These are phyloP conservation scores for Globia sparganii DNA, from an alignment of 2,888 invertebrate genomes.

Conservation along the genomic window DNA sequence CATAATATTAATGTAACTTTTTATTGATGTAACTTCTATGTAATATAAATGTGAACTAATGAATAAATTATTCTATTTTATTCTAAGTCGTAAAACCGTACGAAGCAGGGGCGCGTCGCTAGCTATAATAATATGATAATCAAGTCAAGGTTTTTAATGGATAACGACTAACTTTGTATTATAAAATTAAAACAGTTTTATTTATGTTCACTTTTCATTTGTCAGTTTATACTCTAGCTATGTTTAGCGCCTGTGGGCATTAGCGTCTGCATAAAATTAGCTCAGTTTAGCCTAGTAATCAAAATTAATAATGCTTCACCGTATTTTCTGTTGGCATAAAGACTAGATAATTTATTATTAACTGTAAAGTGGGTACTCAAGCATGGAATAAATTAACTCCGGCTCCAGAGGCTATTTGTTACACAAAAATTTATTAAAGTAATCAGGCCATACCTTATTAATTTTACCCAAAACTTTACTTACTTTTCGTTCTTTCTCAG, in stretches of 20 bases:
- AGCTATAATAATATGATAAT: background rate
- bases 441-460: constrained; percentile 24
- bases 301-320: constrained; percentile 31
- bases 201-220: background rate
- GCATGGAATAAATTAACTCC: constrained; percentile 45
- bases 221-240: background rate
- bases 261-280: constrained; percentile 28
- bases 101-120: background rate
- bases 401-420: constrained; percentile 28
- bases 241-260: background rate
- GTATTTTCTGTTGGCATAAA: constrained; percentile 41
- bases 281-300: constrained; percentile 31
- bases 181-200: constrained; percentile 6
- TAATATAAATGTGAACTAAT: too few species aligned
- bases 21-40: too few species aligned
- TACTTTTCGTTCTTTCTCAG: constrained; percentile 4
- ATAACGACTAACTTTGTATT: background rate
- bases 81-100: too few species aligned
- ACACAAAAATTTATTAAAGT: constrained; percentile 19
- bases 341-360: constrained; percentile 47
- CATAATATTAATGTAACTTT: too few species aligned
- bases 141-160: background rate
- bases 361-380: constrained; percentile 37
- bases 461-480: constrained; percentile 18
- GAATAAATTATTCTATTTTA: too few species aligned